These are phyloP conservation scores for Cottus gobio DNA, from an alignment of 2,113 vertebrate species.

Conservation along the genomic window DNA sequence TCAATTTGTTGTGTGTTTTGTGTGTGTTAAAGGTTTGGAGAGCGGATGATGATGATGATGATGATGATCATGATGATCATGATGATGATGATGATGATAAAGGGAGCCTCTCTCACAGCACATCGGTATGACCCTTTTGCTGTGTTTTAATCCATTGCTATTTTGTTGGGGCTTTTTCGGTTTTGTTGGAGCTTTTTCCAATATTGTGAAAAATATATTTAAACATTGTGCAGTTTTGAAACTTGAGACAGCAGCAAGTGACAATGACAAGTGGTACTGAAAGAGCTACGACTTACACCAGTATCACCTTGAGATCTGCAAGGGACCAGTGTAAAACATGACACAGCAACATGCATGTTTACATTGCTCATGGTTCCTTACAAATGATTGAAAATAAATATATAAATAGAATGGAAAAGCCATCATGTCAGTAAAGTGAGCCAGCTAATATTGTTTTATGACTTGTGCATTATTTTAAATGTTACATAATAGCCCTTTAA, in stretches of 20 bases:
- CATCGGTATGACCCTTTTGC: background rate
- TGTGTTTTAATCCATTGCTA: background rate
- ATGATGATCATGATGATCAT: background rate
- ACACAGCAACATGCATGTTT: background rate
- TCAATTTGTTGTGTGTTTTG: background rate
- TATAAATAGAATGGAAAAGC: background rate
- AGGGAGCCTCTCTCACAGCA: background rate
- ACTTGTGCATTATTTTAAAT: background rate
- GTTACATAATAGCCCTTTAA: background rate
- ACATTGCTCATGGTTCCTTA: background rate
- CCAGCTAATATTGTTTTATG: conserved; percentile 1
- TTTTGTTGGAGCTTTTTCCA: background rate
- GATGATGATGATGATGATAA: background rate
- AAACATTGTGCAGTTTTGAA: background rate
- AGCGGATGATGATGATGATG: background rate
- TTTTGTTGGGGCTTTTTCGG: background rate
- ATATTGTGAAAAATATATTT: background rate
- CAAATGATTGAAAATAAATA: background rate
- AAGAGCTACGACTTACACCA: background rate
- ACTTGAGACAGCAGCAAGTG: too few relatives aligned
- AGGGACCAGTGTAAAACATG: background rate
- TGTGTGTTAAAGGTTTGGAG: background rate
- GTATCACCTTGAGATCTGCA: background rate
- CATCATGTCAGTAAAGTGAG: background rate
- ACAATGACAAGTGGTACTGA: background rate